phyloP scores from a whole-genome alignment of 1,140 invertebrate species.

The Trissolcus basalis region DNA sequence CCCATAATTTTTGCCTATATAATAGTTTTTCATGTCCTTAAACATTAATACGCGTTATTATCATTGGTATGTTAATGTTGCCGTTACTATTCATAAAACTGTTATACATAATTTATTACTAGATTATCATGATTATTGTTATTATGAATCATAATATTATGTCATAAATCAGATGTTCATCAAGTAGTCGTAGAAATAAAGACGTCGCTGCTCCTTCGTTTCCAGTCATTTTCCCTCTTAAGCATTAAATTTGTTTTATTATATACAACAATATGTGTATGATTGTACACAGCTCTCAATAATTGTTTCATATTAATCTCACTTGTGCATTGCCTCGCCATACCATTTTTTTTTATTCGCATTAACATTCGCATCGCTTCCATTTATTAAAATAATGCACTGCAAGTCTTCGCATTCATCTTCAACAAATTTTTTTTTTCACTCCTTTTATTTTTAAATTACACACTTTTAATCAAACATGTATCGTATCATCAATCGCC shows the following conservation, averaged over 20 bases:
- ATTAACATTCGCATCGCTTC: conserved; percentile 8
- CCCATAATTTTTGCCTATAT: conserved; percentile 29
- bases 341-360: conserved; percentile 60
- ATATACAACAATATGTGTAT: conserved; percentile 52
- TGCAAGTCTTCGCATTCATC: not conserved
- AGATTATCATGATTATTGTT: conserved; percentile 25
- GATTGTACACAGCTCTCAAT: conserved; percentile 55
- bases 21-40: conserved; percentile 27
- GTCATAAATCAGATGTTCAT: conserved; percentile 25
- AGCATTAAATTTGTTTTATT: conserved; percentile 22
- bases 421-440: no score
- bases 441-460: conserved; percentile 25
- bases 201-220: conserved; percentile 31
- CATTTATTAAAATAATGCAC: conserved; percentile 41
- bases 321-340: conserved; percentile 42
- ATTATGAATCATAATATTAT: conserved; percentile 14
- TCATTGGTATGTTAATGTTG: conserved; percentile 20
- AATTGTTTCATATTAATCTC: conserved; percentile 25
- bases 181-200: conserved; percentile 34
- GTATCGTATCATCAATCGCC: conserved; percentile 28
- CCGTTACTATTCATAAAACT: conserved; percentile 43
- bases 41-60: conserved; percentile 21
- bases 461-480: conserved; percentile 10
- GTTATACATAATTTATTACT: conserved; percentile 18
- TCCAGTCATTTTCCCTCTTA: conserved; percentile 21